Evolutionary conservation across 2,113 vertebrate species (phyloP).

Genomic region (Pongo abelii): DNA sequence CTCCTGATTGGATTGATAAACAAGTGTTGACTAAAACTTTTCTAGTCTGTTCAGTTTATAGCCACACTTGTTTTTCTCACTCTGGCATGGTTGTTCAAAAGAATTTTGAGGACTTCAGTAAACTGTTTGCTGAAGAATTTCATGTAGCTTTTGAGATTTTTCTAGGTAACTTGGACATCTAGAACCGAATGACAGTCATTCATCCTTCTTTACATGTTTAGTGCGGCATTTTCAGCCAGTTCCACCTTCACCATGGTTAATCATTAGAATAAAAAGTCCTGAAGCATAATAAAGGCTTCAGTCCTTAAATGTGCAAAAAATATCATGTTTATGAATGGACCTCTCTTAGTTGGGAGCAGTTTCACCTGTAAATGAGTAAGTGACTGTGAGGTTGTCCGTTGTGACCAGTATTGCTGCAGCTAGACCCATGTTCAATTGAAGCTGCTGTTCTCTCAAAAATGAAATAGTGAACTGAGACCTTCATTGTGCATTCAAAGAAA

Average conservation of each 20-base stretch:
- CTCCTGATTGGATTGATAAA: background rate
- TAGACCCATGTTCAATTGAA: background rate
- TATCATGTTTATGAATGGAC: background rate
- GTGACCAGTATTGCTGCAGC: background rate
- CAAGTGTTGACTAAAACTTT: background rate
- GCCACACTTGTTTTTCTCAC: background rate
- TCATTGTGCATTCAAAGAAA: slow-evolving; percentile 6
- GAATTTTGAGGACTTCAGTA: background rate
- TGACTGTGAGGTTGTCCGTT: background rate
- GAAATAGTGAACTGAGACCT: slow-evolving; percentile 13
- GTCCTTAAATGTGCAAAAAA: background rate
- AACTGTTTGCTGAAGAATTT: background rate
- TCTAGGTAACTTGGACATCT: background rate
- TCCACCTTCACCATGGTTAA: rapidly evolving
- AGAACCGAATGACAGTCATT: background rate
- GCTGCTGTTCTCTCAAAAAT: slow-evolving; percentile 47
- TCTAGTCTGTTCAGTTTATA: background rate
- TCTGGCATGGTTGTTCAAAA: background rate
- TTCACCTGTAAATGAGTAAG: background rate
- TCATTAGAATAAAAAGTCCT: background rate
- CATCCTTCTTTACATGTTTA: background rate
- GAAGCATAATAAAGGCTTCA: background rate
- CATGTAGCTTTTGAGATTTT: background rate
- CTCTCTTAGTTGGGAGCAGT: background rate
- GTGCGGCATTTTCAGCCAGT: background rate